A percentile compares a stretch with the other conserved stretches of the same genome.
Evolutionary conservation across 2,797 vertebrate species (phyloP).

Genomic region (Clangula hyemalis): DNA sequence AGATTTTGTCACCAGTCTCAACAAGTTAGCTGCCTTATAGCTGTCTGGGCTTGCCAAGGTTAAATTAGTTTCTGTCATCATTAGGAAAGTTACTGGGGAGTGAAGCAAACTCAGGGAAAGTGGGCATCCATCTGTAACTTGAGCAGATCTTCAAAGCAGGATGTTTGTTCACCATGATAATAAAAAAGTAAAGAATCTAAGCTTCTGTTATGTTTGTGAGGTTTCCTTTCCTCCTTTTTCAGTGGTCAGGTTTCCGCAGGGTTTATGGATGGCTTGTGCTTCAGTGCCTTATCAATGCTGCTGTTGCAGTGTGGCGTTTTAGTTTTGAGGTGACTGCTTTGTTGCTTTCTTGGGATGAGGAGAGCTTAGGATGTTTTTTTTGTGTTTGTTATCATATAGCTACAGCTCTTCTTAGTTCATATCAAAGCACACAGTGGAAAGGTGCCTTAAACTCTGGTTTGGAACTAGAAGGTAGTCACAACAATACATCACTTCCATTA

Average conservation of each 20-base stretch:
- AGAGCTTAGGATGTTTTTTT: not conserved
- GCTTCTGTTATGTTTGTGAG: not conserved
- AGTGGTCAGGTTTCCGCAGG: not conserved
- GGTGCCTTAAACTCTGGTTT: not conserved
- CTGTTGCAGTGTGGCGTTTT: not conserved
- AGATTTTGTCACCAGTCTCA: accelerated
- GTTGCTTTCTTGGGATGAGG: not conserved
- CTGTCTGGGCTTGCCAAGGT: not conserved
- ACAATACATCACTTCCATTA: not conserved
- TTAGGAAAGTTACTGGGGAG: not conserved
- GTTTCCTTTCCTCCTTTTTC: not conserved
- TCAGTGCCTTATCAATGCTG: not conserved
- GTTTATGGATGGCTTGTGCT: not conserved
- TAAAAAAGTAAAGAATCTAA: accelerated
- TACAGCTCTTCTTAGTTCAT: not conserved
- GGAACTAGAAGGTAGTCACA: accelerated
- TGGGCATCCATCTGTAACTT: not conserved
- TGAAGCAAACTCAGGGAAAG: not conserved
- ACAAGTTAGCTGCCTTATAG: not conserved
- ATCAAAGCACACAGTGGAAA: not conserved
- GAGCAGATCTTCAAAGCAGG: not conserved
- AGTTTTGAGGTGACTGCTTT: not conserved
- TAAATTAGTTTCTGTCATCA: not conserved
- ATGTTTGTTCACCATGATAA: not conserved
- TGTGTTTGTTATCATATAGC: accelerated